Conservation (phyloP, 2,888 invertebrate genomes). For the Gerris lacustris region DNA sequence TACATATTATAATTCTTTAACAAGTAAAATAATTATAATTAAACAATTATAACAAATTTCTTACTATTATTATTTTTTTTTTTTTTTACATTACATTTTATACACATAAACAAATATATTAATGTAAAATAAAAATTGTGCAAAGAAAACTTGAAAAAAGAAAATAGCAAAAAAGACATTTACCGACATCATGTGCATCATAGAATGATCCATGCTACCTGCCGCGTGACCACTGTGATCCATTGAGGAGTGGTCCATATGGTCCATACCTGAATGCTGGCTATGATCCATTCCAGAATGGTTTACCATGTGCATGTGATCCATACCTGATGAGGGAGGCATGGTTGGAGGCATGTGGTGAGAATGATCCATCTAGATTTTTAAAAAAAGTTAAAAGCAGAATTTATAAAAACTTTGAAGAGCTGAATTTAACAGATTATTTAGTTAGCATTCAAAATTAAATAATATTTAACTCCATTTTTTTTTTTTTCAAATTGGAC, state of each 20-base stretch:
- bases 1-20: background rate
- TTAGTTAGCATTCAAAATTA: too few relatives aligned
- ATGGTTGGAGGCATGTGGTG: background rate
- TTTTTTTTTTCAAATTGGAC: too few relatives aligned
- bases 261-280: background rate
- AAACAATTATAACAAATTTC: background rate
- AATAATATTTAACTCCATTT: too few relatives aligned
- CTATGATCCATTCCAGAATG: background rate
- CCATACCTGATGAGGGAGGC: background rate
- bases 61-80: too few relatives aligned
- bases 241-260: conserved; percentile 7
- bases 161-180: background rate
- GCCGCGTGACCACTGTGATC: background rate
- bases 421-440: too few relatives aligned
- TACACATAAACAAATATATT: background rate
- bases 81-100: background rate
- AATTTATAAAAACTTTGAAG: too few relatives aligned
- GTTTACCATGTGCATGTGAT: conserved; percentile 5
- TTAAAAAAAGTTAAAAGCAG: too few relatives aligned
- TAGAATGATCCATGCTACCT: background rate
- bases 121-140: background rate
- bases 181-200: conserved; percentile 3
- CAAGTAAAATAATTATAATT: background rate
- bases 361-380: background rate
- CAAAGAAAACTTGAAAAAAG: background rate